These are phyloP conservation scores for Hyposoter dolosus DNA, from an alignment of 2,888 invertebrate genomes.

Conservation along the genomic window DNA sequence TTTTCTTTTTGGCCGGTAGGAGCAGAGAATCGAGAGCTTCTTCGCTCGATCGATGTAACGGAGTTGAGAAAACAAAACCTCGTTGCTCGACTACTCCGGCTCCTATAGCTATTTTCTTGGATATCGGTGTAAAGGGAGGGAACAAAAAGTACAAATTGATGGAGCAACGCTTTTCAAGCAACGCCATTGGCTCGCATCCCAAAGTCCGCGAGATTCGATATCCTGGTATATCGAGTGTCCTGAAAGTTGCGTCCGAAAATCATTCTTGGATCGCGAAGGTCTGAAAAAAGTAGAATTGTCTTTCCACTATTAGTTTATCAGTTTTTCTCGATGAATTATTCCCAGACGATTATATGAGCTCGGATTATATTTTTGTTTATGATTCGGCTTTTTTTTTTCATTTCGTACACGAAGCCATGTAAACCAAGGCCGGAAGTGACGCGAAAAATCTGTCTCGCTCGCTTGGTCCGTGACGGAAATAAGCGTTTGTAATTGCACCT, in stretches of 20 bases:
- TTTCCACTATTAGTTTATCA: neutral
- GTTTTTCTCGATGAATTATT: neutral
- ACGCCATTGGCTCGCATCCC: conserved; percentile 11
- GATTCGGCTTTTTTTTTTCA: neutral
- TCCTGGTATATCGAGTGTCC: neutral
- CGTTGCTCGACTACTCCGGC: conserved; percentile 16
- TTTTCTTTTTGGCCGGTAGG: conserved; percentile 25
- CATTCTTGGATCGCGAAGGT: neutral
- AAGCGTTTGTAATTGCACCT: conserved; percentile 80
- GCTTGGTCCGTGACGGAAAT: conserved; percentile 82
- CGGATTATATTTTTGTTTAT: neutral
- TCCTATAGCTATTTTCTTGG: conserved; percentile 19
- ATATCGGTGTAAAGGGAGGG: conserved; percentile 16
- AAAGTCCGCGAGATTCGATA: neutral
- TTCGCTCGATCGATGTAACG: conserved; percentile 37
- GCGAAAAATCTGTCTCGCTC: conserved; percentile 82
- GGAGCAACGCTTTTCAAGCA: conserved; percentile 39
- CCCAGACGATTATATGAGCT: too few species aligned
- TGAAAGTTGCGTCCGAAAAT: neutral
- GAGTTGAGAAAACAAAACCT: conserved; percentile 5
- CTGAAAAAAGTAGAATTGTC: neutral
- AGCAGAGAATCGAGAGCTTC: conserved; percentile 9
- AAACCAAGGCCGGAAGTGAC: conserved; percentile 78
- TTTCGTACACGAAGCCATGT: conserved; percentile 28
- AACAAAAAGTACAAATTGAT: conserved; percentile 39